Evolutionary conservation across 2,888 invertebrate genomes (phyloP), one percentile per base, ranked within the genome.

Genomic region (Ectemnius continuus): DNA sequence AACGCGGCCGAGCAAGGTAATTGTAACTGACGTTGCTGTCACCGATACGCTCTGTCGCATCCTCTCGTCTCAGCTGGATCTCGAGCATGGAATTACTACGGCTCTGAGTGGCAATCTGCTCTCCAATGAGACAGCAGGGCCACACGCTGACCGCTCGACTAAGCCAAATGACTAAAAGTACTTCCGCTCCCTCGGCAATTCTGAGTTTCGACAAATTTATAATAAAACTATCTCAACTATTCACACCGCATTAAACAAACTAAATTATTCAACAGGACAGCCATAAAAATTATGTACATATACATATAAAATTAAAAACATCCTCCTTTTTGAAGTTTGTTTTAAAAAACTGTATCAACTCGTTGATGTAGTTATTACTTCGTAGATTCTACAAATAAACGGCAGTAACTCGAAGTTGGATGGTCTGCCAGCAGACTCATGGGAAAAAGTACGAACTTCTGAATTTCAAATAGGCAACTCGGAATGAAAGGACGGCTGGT

Each of bases 131-230:
- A 60, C 18, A 36, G 14, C 26, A 18, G 18, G 14, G 14, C n/a
- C 13, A 45, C 46, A 2, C 45, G 20, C 13, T 36, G 28, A 13
- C 36, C 16, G 4, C 4, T 61, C n/a, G 23, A 47, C 0, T 62
- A 14, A 47, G 4, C 3, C 48, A 26, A 46, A 13, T 48, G 26
- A 48, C 48, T 11, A 23, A 62, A 62, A 61, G 61, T 61, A 61
- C 47, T 61, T 61, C 46, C 52, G n/a, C 14, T 48, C 26, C 3
- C 26, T 20, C 48, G 52, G 4, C 52, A n/a, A 62, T n/a, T 62
- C 23, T 47, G 28, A 28, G 28, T 5, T 28, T 5, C 8, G 28
- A 36, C 36, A 36, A 11, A 8, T 36, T 36, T 36, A 36, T 4
- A 36, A 36, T 8, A 36, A 4, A 36, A 36, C 8, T 4, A 36